Conservation (phyloP, 2,888 invertebrate species). For the Cheilosia vernalis region DNA sequence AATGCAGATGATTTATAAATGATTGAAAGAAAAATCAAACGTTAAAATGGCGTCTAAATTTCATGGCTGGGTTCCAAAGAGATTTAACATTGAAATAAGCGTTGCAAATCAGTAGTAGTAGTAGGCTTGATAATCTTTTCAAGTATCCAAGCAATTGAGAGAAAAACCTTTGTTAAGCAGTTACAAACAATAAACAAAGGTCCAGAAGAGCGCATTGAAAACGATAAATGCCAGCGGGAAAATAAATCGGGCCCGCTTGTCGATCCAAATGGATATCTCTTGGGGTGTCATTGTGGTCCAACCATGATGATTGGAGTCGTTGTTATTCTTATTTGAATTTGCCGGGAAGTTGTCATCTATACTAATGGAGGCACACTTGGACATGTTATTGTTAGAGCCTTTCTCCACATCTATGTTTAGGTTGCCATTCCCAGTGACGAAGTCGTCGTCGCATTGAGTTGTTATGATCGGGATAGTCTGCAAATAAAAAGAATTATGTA, state of each 20-base stretch:
- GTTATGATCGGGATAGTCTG: slow-evolving; percentile 87
- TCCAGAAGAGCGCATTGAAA: slow-evolving; percentile 92
- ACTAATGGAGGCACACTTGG: slow-evolving; percentile 68
- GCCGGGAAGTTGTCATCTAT: slow-evolving; percentile 75
- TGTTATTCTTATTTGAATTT: slow-evolving; percentile 71
- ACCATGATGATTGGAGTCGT: slow-evolving; percentile 82
- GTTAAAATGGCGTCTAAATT: slow-evolving; percentile 52
- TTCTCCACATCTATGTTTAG: slow-evolving; percentile 76
- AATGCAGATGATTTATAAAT: slow-evolving; percentile 17
- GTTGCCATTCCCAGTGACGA: slow-evolving; percentile 75
- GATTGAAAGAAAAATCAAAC: slow-evolving; percentile 30
- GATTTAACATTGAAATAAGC: slow-evolving; percentile 56
- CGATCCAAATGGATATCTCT: slow-evolving; percentile 94
- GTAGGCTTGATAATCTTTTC: slow-evolving; percentile 23
- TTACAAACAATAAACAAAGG: slow-evolving; percentile 87
- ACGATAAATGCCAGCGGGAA: slow-evolving; percentile 91
- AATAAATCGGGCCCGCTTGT: slow-evolving; percentile 88
- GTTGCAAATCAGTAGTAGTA: slow-evolving; percentile 34
- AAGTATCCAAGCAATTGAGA: slow-evolving; percentile 16
- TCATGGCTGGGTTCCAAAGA: slow-evolving; percentile 65
- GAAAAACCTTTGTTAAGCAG: slow-evolving; percentile 4
- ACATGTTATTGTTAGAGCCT: slow-evolving; percentile 67
- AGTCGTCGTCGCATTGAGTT: slow-evolving; percentile 87
- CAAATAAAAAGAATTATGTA: background rate
- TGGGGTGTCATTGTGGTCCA: slow-evolving; percentile 95